Base-by-base conservation (phyloP, 2,113 vertebrate genomes). In the Lepus timidus region DNA sequence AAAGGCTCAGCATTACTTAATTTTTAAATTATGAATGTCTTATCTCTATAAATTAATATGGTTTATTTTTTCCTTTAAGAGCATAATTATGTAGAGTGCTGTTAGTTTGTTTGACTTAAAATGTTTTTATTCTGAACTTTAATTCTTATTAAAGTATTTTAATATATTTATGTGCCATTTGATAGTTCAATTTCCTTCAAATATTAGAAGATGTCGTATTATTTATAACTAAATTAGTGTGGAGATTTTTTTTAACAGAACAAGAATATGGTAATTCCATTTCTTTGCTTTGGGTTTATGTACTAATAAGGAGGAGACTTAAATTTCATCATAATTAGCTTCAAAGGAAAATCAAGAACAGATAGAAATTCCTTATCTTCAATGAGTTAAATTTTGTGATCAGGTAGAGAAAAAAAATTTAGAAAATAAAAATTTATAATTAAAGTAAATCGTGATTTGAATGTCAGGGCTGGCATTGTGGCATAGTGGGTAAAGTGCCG, bases 231-330 rank as follows among this genome's bases (percentile, higher is more conserved):
- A 73, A 95, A 91, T 95, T 88, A 87, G 67, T 22, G 9, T 67
- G 44, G 31, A 93, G 22, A 52, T 81, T 65, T 80, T 97, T 86
- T 84, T 3, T 68, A 92, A 78, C 89, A 75, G 33, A 91, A 58
- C 55, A 80, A 94, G 85, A 65, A 88, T 10, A 73, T 88, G 68
- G 49, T 51, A 52, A 93, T 92, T n/a, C 36, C 3, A n/a, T 73
- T 51, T 49, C 29, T 90, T 96, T 95, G 31, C 44, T 96, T 75
- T 27, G 25, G 27, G 1, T 70, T 91, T 89, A 86, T 68, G 16
- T 94, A 95, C 86, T 79, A 94, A 89, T 10, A 92, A 52, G 64
- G 68, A 96, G 67, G 36, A 94, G 67, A 93, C 94, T 31, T 0
- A 87, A 88, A 85, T 80, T 78, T 39, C 10, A 71, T 93, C 80